Base-by-base conservation (phyloP, 1,140 invertebrate genomes). In the Habropoda laboriosa region DNA sequence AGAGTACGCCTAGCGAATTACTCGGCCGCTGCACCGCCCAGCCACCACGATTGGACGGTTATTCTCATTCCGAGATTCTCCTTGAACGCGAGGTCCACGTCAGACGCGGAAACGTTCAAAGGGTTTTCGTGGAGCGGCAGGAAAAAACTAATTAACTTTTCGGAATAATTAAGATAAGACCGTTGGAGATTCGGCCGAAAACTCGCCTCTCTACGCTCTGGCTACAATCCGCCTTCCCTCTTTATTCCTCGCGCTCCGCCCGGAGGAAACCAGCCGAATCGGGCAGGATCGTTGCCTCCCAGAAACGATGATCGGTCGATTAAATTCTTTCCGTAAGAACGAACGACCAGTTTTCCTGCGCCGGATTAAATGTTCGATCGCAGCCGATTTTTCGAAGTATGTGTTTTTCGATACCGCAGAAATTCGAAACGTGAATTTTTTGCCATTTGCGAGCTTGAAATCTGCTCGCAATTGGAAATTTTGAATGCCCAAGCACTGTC, bases 61-160 rank as follows among this genome's bases (percentile, higher is more conserved):
- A 81, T 87, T 83, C 86, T 85, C 86, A 85, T 87, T 87, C 85
- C 80, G 82, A 87, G 86, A 82, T 86, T 87, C 82, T 87, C 79
- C 86, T 81, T 84, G 85, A 86, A 86, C 85, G 64, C 81, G 70
- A 82, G 81, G 85, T 83, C 85, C 86, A 86, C 75, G 86, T 86
- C 84, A 86, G 86, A 86, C 70, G 82, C 78, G 83, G 67, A 86
- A 88, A 88, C 79, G 83, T 82, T 90, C 89, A 90, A 90, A 89
- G 89, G 82, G 82, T 85, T 80, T 79, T 38, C 49, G 53, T 75
- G 79, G 18, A 35, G 61, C 74, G 78, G 75, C 84, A 86, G 84
- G 88, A 90, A 91, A 91, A 90, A 90, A 91, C 87, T 89, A 91
- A 91, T 91, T 91, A 91, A 91, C 88, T 91, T 91, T 91, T 89